Base-by-base conservation (phyloP, 2,888 invertebrate species). In the Hedychridium roseum region DNA sequence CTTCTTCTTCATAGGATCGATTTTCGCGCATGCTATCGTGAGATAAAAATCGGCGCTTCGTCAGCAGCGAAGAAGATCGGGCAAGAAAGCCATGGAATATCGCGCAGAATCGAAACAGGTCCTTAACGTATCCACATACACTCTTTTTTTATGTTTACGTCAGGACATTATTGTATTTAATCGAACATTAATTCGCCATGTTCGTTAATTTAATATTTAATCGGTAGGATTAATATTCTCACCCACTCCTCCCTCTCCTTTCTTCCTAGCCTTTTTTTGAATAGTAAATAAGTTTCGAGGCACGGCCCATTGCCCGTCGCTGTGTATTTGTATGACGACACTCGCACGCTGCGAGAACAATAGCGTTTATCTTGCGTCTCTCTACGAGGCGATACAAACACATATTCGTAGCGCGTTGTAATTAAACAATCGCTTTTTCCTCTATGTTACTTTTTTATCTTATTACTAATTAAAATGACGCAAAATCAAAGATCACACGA, bases 131-230 rank as follows among this genome's bases (percentile, higher is more conserved):
- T 57, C 55, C 60, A 57, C 55, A 62, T 53, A n/a, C n/a, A n/a
- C n/a, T n/a, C n/a, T n/a, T 58, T 61, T 57, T 62, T 50, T 62
- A 54, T 37, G 43, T 46, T 44, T 46, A 46, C 39, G 43, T 32
- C 43, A 41, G 43, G 21, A 37, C 32, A 47, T 40, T 58, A 56
- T 56, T 59, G 57, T 66, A 63, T 67, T 66, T 60, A 64, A 61
- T 63, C 54, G 55, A 57, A 39, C 50, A 55, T 58, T 55, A 40
- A 52, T 40, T 46, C 52, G 31, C 16, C 53, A 39, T 48, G 42
- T 53, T 62, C 50, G 44, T 56, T 64, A 62, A 55, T 56, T 66
- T 57, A 64, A 64, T 64, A 63, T 66, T 64, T 62, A 58, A 62
- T 62, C 35, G 17, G 16, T 23, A 39, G 15, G 14, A n/a, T n/a